Evolutionary conservation across 2,797 vertebrate species (phyloP).

Genomic region (Neopelma chrysocephalum): DNA sequence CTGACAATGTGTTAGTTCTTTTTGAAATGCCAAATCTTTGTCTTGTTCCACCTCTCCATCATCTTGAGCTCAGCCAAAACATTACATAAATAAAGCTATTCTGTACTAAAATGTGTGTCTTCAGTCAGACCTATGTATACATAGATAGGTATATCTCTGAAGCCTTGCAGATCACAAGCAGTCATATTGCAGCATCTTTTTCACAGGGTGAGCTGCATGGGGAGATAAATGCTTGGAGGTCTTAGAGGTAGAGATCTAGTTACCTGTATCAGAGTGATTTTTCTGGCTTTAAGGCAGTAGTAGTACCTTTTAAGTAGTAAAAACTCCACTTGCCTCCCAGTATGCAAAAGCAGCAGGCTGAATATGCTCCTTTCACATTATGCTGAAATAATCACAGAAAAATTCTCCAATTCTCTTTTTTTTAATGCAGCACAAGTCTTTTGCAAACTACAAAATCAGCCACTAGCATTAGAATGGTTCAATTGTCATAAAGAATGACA

Average conservation of each 20-base stretch:
- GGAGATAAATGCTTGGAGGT: neutral
- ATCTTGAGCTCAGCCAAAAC: neutral
- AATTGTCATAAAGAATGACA: neutral
- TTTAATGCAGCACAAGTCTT: neutral
- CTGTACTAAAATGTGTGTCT: neutral
- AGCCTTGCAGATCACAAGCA: neutral
- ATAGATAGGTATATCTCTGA: neutral
- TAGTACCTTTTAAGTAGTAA: neutral
- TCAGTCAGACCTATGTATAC: neutral
- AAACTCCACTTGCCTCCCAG: neutral
- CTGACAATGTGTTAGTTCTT: neutral
- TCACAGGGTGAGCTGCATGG: neutral
- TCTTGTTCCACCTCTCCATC: neutral
- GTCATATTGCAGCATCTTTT: neutral
- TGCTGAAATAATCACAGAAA: neutral
- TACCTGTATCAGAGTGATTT: neutral
- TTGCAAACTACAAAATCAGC: neutral
- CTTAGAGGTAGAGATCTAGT: neutral
- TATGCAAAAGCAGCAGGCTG: neutral
- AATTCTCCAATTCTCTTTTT: fast-evolving
- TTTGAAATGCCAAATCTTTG: neutral
- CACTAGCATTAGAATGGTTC: neutral
- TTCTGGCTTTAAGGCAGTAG: neutral
- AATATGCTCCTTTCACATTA: neutral
- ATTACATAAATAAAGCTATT: neutral